Evolutionary conservation across 2,797 vertebrate species (phyloP), one percentile per base, ranked within the genome.

Genomic region (Phrynocephalus guinanensis): DNA sequence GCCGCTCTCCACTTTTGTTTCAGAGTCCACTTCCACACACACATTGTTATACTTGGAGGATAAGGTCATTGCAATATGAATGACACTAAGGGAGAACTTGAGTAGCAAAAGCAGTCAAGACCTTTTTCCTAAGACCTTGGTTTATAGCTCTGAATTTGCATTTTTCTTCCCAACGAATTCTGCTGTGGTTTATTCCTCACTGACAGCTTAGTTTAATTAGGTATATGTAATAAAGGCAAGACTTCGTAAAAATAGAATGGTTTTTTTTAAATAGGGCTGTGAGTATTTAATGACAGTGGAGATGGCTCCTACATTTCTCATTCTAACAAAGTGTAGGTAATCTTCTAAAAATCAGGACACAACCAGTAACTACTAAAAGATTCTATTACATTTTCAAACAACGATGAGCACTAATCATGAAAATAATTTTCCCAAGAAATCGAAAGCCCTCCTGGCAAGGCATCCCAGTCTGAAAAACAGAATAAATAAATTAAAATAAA

Each of bases 111-210:
- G 80, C 70, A 1, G 66, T 24, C 60, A 90, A 94, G 93, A 94
- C 91, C 92, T 93, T 95, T 94, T 95, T 94, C 94, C 89, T 91
- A 92, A 95, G 94, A 95, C 93, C 93, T 90, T 79, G 75, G 73
- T 88, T 95, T 91, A 92, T 60, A 50, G 82, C 85, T 71, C 86
- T 86, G 20, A 67, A 93, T 93, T 93, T 95, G 92, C 92, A 95
- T 92, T 86, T 86, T 89, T 60, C 89, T 92, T 16, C 79, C 67
- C 50, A 93, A 86, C 85, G 92, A 94, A 88, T 92, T 91, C 87
- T 86, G 24, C 75, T 83, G 33, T 28, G 93, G 88, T 93, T 96
- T 95, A 95, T 90, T 3, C 67, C 94, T 91, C 95, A 88, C 84
- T 91, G 93, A 93, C 91, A 94, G 86, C 81, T 90, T 63, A 48